Conservation (phyloP, 2,888 invertebrate species). For the Azorinus chamasolen region DNA sequence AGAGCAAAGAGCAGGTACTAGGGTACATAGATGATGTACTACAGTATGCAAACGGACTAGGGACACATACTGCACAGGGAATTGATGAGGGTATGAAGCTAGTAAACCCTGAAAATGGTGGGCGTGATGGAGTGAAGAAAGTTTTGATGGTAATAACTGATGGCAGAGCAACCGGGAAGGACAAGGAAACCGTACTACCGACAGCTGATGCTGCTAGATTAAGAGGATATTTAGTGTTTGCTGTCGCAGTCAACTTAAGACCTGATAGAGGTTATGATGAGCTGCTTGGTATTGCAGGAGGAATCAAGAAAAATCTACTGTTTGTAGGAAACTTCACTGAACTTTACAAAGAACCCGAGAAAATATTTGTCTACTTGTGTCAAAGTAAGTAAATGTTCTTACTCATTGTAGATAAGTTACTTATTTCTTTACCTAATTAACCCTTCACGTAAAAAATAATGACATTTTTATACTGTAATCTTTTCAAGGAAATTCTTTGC, state of each 20-base stretch:
- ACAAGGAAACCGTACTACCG: neutral
- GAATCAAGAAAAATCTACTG: slow-evolving; percentile 8
- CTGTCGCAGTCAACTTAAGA: slow-evolving; percentile 35
- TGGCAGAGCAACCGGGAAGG: slow-evolving; percentile 37
- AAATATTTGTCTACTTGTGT: slow-evolving; percentile 42
- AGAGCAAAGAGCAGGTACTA: slow-evolving; percentile 26
- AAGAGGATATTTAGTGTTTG: slow-evolving; percentile 23
- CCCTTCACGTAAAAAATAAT: no score
- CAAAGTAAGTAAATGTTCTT: slow-evolving; percentile 56
- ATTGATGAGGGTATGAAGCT: slow-evolving; percentile 26
- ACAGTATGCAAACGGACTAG: neutral
- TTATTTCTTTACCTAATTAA: no score
- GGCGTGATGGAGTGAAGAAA: slow-evolving; percentile 26
- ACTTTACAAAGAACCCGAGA: slow-evolving; percentile 33
- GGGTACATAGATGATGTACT: slow-evolving; percentile 2
- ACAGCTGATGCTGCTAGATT: neutral
- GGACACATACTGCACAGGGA: slow-evolving; percentile 52
- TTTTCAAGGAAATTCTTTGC: no score
- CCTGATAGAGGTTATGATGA: slow-evolving; percentile 8
- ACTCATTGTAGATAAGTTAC: no score
- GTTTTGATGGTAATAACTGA: slow-evolving; percentile 41
- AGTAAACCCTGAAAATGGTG: slow-evolving; percentile 10
- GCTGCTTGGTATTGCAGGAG: slow-evolving; percentile 37
- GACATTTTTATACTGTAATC: no score
- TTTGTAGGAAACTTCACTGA: slow-evolving; percentile 29